phyloP scores from a whole-genome alignment of 2,797 vertebrate species.

The Heliangelus exortis region DNA sequence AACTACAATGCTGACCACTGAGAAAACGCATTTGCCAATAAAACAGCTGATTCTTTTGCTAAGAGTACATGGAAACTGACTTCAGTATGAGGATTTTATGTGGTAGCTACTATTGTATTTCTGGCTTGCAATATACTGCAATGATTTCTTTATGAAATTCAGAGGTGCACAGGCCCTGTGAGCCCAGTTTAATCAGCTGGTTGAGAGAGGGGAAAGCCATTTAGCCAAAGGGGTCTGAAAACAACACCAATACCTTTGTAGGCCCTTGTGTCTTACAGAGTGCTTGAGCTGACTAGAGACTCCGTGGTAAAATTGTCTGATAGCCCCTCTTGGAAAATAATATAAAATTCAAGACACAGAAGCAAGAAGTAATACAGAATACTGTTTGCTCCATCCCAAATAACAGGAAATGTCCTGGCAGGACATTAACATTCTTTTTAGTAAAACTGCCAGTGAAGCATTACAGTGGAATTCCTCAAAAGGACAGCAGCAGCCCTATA shows the following conservation, averaged over 20 bases:
- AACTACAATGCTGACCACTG: neutral
- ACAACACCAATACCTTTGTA: neutral
- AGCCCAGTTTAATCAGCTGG: neutral
- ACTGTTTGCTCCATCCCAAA: neutral
- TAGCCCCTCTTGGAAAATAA: neutral
- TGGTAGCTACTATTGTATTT: neutral
- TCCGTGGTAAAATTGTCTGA: neutral
- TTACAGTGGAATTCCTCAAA: conserved; percentile 27
- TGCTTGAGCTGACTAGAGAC: neutral
- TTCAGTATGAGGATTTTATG: neutral
- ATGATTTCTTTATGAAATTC: neutral
- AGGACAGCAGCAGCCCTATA: neutral
- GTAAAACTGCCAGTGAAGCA: conserved; percentile 10
- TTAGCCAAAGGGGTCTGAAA: neutral
- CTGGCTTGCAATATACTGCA: neutral
- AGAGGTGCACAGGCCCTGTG: neutral
- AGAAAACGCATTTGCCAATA: neutral
- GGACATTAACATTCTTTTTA: conserved; percentile 33
- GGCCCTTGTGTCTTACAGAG: neutral
- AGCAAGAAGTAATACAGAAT: neutral
- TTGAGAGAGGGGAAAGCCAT: neutral
- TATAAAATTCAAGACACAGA: neutral
- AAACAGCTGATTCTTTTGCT: neutral
- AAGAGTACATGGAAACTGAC: neutral
- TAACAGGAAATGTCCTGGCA: neutral